Conservation (phyloP, 2,797 vertebrate genomes). For the Anisognathus igniventris region DNA sequence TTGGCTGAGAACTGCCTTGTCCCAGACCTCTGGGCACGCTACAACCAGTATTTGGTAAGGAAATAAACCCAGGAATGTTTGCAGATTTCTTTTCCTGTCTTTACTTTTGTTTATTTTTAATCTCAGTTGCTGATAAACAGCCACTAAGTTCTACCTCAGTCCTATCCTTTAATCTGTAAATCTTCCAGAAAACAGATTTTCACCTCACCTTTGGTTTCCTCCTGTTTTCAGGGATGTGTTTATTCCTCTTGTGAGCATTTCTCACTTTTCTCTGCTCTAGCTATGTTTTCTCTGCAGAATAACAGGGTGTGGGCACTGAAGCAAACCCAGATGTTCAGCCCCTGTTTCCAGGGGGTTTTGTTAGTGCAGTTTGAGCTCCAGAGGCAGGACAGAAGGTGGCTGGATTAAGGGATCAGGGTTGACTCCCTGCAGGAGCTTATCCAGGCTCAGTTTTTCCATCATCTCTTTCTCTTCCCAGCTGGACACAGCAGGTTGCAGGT, state of each 20-base stretch:
- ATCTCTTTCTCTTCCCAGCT: background rate
- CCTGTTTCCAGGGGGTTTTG: background rate
- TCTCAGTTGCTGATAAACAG: background rate
- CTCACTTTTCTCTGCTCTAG: background rate
- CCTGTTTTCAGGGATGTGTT: background rate
- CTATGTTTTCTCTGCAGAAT: background rate
- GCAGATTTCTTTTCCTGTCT: background rate
- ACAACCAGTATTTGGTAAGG: slow-evolving; percentile 91
- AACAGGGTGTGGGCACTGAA: background rate
- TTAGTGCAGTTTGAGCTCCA: background rate
- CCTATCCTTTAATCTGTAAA: background rate
- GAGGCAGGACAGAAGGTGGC: background rate
- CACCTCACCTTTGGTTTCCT: background rate
- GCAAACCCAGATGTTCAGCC: background rate
- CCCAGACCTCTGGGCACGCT: slow-evolving; percentile 94
- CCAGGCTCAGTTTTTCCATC: background rate
- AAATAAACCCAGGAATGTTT: rapidly evolving
- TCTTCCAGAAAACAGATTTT: background rate
- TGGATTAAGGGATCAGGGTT: background rate
- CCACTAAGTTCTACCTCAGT: background rate
- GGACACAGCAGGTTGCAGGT: background rate
- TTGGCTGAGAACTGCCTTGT: slow-evolving; percentile 96
- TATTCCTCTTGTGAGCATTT: background rate
- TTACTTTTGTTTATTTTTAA: background rate
- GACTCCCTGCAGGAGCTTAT: background rate